phyloP scores from a whole-genome alignment of 2,113 vertebrate species.

The Delphinapterus leucas region DNA sequence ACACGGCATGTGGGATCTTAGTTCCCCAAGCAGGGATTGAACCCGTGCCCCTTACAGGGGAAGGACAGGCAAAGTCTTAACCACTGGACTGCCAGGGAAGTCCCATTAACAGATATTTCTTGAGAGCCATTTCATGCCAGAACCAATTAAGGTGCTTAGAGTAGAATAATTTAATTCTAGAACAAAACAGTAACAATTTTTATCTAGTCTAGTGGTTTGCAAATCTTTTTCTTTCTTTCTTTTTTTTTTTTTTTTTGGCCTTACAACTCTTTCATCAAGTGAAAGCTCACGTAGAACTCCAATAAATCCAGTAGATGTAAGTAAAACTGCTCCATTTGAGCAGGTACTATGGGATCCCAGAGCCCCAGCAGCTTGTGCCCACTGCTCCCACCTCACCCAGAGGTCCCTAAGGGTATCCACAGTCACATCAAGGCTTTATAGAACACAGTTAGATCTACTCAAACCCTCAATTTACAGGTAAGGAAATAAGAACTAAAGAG shows the following conservation, averaged over 20 bases:
- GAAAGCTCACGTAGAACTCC: not conserved
- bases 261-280: not conserved
- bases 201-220: not conserved
- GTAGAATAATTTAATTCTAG: not conserved
- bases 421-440: not conserved
- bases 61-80: no score
- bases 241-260: not conserved
- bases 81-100: no score
- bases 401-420: not conserved
- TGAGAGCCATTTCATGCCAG: not conserved
- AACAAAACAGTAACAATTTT: not conserved
- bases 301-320: not conserved
- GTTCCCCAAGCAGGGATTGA: no score
- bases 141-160: not conserved
- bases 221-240: not conserved
- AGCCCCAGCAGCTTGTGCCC: not conserved
- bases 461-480: not conserved
- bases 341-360: not conserved
- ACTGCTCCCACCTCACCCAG: not conserved
- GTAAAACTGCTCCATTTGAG: not conserved
- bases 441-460: not conserved
- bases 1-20: no score
- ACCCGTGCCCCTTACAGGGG: no score
- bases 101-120: not conserved
- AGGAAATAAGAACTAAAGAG: not conserved